These are phyloP conservation scores for Phaetusa simplex DNA, from an alignment of 2,113 vertebrate species.

Conservation along the genomic window DNA sequence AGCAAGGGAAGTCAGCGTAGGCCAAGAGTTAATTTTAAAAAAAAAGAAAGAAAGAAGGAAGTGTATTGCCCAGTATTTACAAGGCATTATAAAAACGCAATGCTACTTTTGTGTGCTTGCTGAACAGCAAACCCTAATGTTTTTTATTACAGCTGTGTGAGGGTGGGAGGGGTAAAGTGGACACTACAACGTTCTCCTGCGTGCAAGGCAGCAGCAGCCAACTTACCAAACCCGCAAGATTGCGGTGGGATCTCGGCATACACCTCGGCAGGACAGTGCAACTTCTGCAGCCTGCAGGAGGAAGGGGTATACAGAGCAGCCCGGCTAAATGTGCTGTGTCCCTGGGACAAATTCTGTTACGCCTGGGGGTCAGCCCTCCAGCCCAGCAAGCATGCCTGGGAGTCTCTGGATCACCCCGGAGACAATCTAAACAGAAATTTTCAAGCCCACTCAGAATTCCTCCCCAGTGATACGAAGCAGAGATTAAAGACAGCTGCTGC, in stretches of 20 bases:
- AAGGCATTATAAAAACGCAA: not conserved
- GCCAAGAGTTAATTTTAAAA: not conserved
- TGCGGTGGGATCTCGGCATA: not conserved
- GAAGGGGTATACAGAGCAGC: not conserved
- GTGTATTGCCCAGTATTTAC: not conserved
- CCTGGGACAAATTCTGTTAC: not conserved
- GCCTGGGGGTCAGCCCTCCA: not conserved
- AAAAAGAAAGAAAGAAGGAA: not conserved
- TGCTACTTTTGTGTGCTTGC: not conserved
- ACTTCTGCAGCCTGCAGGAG: not conserved
- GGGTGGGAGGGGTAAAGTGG: not conserved
- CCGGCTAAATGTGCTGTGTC: rapidly evolving
- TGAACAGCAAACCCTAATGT: not conserved
- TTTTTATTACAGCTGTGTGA: not conserved
- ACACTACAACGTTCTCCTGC: too few relatives aligned
- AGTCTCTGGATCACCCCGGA: not conserved
- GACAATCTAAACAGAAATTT: not conserved
- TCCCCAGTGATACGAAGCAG: not conserved
- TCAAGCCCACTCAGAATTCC: not conserved
- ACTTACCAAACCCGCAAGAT: not conserved
- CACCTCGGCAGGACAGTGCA: not conserved
- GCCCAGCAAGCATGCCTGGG: not conserved
- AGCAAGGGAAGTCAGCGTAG: not conserved
- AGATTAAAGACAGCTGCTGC: not conserved
- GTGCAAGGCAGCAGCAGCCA: not conserved